Conservation (phyloP, 2,888 invertebrate species). For the Agrotis segetum region DNA sequence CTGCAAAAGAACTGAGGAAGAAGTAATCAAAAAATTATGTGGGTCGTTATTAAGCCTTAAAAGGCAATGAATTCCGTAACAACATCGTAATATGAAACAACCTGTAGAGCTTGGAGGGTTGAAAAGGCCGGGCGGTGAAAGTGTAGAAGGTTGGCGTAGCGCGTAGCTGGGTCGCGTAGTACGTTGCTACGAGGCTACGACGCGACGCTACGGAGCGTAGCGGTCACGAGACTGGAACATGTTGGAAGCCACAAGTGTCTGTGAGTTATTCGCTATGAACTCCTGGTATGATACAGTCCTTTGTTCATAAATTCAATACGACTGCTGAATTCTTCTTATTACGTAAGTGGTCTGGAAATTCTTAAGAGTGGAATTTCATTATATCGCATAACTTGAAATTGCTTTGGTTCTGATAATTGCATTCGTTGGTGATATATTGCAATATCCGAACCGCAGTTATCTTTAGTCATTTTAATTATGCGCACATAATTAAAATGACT, state of each 20-base stretch:
- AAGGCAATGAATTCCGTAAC: slow-evolving; percentile 59
- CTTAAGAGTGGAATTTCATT: slow-evolving; percentile 1
- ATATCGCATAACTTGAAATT: neutral
- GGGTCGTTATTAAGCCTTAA: slow-evolving; percentile 50
- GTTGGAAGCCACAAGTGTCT: slow-evolving; percentile 61
- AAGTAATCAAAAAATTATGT: slow-evolving; percentile 50
- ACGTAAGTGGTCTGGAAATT: slow-evolving; percentile 9
- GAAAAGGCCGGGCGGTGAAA: slow-evolving; percentile 28
- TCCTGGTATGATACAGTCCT: slow-evolving; percentile 23
- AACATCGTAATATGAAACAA: slow-evolving; percentile 55
- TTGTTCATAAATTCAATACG: slow-evolving; percentile 32
- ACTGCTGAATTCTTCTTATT: slow-evolving; percentile 20
- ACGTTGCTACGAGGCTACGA: slow-evolving; percentile 29
- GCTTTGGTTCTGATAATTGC: neutral
- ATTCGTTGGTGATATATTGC: no score
- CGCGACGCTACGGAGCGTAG: slow-evolving; percentile 39
- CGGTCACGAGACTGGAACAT: slow-evolving; percentile 33
- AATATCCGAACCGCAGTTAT: neutral
- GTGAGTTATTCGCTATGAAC: slow-evolving; percentile 12
- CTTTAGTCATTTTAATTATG: no score
- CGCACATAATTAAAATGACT: no score
- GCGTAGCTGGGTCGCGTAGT: slow-evolving; percentile 35
- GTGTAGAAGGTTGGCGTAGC: slow-evolving; percentile 41
- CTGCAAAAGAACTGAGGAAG: slow-evolving; percentile 23
- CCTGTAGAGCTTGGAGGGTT: slow-evolving; percentile 49